Conservation (phyloP, 2,888 invertebrate genomes). For the Megamerina dolium region DNA sequence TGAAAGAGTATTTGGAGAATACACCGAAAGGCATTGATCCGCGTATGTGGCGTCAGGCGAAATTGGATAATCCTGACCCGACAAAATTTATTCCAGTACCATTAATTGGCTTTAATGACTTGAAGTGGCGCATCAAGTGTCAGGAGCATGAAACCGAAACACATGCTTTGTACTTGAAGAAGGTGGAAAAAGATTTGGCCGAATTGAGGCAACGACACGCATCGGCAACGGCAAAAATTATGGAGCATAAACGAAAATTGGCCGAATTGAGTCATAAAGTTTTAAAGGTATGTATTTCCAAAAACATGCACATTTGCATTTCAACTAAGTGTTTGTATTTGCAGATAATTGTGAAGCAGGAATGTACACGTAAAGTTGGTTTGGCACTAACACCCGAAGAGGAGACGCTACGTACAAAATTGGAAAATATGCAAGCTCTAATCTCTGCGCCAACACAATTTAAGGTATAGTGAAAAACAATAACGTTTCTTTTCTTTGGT, state of each 20-base stretch:
- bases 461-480: slow-evolving; percentile 55
- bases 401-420: slow-evolving; percentile 77
- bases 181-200: slow-evolving; percentile 70
- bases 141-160: slow-evolving; percentile 79
- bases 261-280: slow-evolving; percentile 78
- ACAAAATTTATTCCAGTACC: slow-evolving; percentile 87
- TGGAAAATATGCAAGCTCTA: slow-evolving; percentile 81
- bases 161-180: slow-evolving; percentile 74
- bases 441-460: slow-evolving; percentile 89
- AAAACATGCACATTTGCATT: too few species aligned
- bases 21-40: slow-evolving; percentile 91
- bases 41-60: slow-evolving; percentile 93
- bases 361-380: slow-evolving; percentile 81
- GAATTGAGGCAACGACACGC: slow-evolving; percentile 76
- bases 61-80: slow-evolving; percentile 90
- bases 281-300: slow-evolving; percentile 59
- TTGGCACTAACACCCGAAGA: slow-evolving; percentile 84
- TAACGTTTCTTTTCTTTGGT: too few species aligned
- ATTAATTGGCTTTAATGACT: slow-evolving; percentile 81
- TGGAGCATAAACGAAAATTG: slow-evolving; percentile 75
- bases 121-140: slow-evolving; percentile 73
- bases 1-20: slow-evolving; percentile 82
- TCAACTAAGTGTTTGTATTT: slow-evolving; percentile 15
- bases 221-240: slow-evolving; percentile 70
- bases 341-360: slow-evolving; percentile 81